These are phyloP conservation scores for Apistogramma diplotaenia DNA, from an alignment of 2,113 vertebrate species.

Conservation along the genomic window DNA sequence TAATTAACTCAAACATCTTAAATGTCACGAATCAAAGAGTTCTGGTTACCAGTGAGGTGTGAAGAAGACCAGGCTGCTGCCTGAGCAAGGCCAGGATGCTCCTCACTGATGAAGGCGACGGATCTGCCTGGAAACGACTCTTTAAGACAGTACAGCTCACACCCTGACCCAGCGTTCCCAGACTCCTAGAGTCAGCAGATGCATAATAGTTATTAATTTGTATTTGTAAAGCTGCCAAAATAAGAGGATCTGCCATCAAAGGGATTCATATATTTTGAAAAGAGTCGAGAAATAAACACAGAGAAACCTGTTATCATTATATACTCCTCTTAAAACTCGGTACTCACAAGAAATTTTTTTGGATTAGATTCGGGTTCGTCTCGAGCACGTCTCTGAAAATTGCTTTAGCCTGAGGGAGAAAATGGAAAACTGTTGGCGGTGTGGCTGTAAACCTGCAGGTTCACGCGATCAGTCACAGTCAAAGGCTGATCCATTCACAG, in stretches of 20 bases:
- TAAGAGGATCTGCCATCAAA: background rate
- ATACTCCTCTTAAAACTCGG: background rate
- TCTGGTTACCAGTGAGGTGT: slow-evolving; percentile 72
- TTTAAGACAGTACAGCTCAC: slow-evolving; percentile 66
- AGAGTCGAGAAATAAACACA: background rate
- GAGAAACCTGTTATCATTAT: background rate
- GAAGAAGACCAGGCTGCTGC: slow-evolving; percentile 70
- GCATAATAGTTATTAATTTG: background rate
- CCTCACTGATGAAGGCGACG: slow-evolving; percentile 17
- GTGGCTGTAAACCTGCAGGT: background rate
- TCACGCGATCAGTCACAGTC: background rate
- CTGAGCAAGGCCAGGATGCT: slow-evolving; percentile 64
- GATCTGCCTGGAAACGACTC: slow-evolving; percentile 18
- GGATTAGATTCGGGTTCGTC: slow-evolving; percentile 20
- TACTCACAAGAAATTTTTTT: slow-evolving; percentile 68
- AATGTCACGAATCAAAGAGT: background rate
- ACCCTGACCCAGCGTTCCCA: slow-evolving; percentile 74
- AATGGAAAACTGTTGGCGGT: background rate
- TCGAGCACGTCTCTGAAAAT: slow-evolving; percentile 61
- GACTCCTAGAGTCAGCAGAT: slow-evolving; percentile 49
- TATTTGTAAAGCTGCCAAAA: background rate
- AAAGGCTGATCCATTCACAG: slow-evolving; percentile 24
- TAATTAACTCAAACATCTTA: background rate
- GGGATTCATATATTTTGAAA: background rate
- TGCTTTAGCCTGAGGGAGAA: slow-evolving; percentile 67